Evolutionary conservation across 2,888 invertebrate genomes (phyloP), one percentile per base, ranked within the genome.

Genomic region (Andrena fulva): DNA sequence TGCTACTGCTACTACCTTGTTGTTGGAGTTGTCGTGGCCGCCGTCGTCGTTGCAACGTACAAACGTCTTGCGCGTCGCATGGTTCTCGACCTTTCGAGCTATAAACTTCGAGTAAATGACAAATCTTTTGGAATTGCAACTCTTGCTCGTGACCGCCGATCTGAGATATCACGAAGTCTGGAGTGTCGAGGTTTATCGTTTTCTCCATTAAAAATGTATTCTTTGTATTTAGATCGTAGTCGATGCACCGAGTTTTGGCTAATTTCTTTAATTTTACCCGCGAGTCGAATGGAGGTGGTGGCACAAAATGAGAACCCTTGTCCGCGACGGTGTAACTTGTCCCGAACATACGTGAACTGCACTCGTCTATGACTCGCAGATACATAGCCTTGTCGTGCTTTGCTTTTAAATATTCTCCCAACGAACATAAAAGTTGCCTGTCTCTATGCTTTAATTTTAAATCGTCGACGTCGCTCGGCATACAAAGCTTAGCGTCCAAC

Each of bases 271-370:
- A 42, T 69, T 62, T 80, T 7, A 16, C 50, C 1, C 62, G 24
- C 12, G 50, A 76, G 6, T 84, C 77, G 66, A 89, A 92, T 0
- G 92, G 92, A 42, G 86, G 70, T 10, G 92, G 90, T n/a, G 92
- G 91, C 74, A 90, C 77, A 60, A 90, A 92, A 24, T 69, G 86
- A 1, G 87, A 74, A 33, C 52, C 52, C 10, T 27, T 27, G 16
- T 78, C 35, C 16, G 72, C 10, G 10, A 35, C 0, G 60, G 56
- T 5, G 0, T 63, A 12, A 29, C 60, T n/a, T 0, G 12, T 5
- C 1, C 90, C 90, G 71, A 92, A 93, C 91, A 93, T 92, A 42
- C 68, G 74, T 12, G 52, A 52, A 29, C 91, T 85, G 8, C 85
- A 63, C 2, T 79, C 16, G 70, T 92, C 91, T 29, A 90, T 24